Base-by-base conservation (phyloP, 2,888 invertebrate species). In the Eilema griseolum region DNA sequence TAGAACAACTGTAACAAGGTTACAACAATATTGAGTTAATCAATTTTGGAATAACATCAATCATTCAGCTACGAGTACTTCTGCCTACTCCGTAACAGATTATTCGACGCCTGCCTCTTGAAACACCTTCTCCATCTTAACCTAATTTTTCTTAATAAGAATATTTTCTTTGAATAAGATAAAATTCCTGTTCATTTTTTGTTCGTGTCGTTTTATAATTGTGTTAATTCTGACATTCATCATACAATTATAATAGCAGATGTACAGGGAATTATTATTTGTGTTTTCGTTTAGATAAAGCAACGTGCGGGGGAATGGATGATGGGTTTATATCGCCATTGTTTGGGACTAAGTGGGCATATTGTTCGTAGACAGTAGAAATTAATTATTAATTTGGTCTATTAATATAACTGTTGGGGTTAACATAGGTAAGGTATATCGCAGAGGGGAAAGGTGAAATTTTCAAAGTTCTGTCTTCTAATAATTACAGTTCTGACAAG, bases 221-320 rank as follows among this genome's bases (percentile, higher is more conserved):
- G 84, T 78, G 83, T 87, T 89, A 87, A 85, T 85, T 86, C 83
- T 78, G 73, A 77, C 86, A 89, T 89, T 85, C 86, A 88, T 88
- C 87, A 82, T 81, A 70, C 85, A 85, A 88, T 88, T 86, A 88
- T 82, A 82, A 84, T 73, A 75, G 76, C 70, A 77, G 76, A 76
- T 73, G 73, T 71, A 70, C 41, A 74, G 26, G 62, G 14, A 59
- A 66, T 71, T 33, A 66, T 71, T 33, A 66, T 71, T 62, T 70
- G 68, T 66, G 67, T 70, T 80, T 76, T 57, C 67, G 74, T 80
- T 76, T 74, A 72, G 72, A 69, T 73, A 67, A 72, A 70, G 71
- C 74, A 70, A 76, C 77, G 66, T 74, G 66, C 69, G 62, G 69
- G 64, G 26, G 61, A 20, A 52, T 20, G 20, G 57, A 61, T 65